Conservation (phyloP, 2,888 invertebrate genomes). For the Stenoptilia bipunctidactyla region DNA sequence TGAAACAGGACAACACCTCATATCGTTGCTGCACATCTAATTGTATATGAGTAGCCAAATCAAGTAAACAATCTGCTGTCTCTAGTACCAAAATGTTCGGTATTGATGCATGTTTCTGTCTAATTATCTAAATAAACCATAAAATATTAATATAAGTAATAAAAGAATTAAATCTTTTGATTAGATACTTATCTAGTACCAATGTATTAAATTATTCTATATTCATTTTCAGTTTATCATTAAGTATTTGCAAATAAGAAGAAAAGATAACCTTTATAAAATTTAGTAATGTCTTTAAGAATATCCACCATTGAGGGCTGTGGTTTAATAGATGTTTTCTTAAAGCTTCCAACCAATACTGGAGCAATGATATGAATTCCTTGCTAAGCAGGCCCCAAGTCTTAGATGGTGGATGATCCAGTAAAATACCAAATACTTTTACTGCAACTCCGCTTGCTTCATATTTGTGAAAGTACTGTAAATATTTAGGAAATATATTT, state of each 20-base stretch:
- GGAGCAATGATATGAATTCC: constrained; percentile 32
- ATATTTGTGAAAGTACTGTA: constrained; percentile 44
- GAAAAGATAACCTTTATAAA: constrained; percentile 48
- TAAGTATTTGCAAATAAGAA: too few relatives aligned
- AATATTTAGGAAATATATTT: constrained; percentile 8
- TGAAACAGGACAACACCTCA: constrained; percentile 36
- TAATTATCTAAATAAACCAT: constrained; percentile 28
- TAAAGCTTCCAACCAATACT: constrained; percentile 45
- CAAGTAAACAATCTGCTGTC: constrained; percentile 32
- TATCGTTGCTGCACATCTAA: constrained; percentile 27
- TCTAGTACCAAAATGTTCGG: constrained; percentile 31
- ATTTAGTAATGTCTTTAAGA: constrained; percentile 31
- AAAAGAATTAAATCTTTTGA: not conserved
- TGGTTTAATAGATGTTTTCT: constrained; percentile 35
- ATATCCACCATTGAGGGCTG: constrained; percentile 41
- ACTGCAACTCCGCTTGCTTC: constrained; percentile 40
- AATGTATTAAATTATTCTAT: not conserved
- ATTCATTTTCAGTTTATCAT: too few relatives aligned
- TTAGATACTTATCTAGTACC: constrained; percentile 3
- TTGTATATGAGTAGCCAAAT: constrained; percentile 27
- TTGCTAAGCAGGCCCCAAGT: constrained; percentile 38
- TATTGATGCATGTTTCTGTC: constrained; percentile 26
- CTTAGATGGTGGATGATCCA: constrained; percentile 34
- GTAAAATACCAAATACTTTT: constrained; percentile 30
- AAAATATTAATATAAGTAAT: not conserved